These are phyloP conservation scores for Isurus oxyrinchus DNA, from an alignment of 2,113 vertebrate species.

Conservation along the genomic window DNA sequence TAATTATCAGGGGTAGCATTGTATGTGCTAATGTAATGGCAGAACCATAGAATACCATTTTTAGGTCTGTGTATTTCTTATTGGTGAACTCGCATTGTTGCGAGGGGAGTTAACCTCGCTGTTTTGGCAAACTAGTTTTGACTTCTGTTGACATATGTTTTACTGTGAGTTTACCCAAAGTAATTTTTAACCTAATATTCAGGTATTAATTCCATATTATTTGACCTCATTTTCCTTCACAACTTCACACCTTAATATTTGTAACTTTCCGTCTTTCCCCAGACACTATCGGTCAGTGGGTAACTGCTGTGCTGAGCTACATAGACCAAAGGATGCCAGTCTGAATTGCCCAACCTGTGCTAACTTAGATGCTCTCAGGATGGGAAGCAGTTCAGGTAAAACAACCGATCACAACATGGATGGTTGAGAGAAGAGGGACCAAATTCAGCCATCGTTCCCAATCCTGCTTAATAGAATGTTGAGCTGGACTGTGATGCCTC, in stretches of 20 bases:
- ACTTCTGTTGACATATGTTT: too few relatives aligned
- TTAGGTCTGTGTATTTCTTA: too few relatives aligned
- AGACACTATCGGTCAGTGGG: background rate
- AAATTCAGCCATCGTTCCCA: background rate
- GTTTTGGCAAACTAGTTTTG: too few relatives aligned
- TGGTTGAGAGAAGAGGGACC: background rate
- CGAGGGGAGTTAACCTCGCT: too few relatives aligned
- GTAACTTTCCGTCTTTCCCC: background rate
- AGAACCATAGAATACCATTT: too few relatives aligned
- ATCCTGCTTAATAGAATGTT: background rate
- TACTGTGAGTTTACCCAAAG: too few relatives aligned
- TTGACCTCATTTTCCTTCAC: too few relatives aligned
- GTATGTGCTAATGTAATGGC: too few relatives aligned
- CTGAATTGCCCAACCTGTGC: background rate
- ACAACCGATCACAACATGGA: background rate
- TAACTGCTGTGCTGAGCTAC: background rate
- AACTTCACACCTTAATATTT: background rate
- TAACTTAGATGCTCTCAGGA: background rate
- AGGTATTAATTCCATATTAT: too few relatives aligned
- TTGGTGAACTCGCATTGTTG: too few relatives aligned
- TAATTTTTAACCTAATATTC: too few relatives aligned
- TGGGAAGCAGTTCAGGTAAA: background rate
- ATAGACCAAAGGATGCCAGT: background rate
- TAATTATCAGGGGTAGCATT: too few relatives aligned
- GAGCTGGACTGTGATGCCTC: background rate